Conservation (phyloP, 2,113 vertebrate genomes). For the Puffinus mauretanicus region DNA sequence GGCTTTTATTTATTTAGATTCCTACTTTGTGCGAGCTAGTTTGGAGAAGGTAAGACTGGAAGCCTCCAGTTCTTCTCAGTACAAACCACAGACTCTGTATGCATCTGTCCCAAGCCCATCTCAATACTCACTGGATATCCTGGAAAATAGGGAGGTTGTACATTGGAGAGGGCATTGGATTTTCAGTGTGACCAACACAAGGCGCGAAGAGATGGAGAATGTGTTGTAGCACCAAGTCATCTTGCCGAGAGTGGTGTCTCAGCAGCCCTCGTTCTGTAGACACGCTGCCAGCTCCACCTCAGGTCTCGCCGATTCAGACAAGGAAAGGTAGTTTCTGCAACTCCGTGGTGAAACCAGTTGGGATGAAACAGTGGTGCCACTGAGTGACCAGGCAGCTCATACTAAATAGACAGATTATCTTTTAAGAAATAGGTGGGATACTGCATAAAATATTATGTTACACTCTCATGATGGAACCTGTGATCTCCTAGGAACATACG, state of each 20-base stretch:
- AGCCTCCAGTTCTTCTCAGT: not conserved
- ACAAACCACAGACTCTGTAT: not conserved
- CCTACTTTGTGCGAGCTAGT: not conserved
- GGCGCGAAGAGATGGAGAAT: not conserved
- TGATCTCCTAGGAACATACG: not conserved
- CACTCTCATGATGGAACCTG: not conserved
- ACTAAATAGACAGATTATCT: not conserved
- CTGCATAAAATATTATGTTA: not conserved
- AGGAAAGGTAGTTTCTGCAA: not conserved
- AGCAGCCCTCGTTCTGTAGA: not conserved
- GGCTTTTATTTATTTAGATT: not conserved
- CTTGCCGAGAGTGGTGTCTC: not conserved
- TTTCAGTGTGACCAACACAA: not conserved
- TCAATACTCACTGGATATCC: not conserved
- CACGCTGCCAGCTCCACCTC: not conserved
- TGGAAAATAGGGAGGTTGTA: not conserved
- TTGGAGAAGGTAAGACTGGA: not conserved
- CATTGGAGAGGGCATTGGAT: not conserved
- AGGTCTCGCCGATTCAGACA: fast-evolving
- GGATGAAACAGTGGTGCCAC: not conserved
- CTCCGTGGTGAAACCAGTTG: not conserved
- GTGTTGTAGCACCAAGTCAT: not conserved
- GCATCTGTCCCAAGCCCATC: not conserved
- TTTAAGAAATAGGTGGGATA: not conserved
- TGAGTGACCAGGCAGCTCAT: not conserved